These are phyloP conservation scores for Bothrops jararaca DNA, from an alignment of 2,113 vertebrate species.

Conservation along the genomic window DNA sequence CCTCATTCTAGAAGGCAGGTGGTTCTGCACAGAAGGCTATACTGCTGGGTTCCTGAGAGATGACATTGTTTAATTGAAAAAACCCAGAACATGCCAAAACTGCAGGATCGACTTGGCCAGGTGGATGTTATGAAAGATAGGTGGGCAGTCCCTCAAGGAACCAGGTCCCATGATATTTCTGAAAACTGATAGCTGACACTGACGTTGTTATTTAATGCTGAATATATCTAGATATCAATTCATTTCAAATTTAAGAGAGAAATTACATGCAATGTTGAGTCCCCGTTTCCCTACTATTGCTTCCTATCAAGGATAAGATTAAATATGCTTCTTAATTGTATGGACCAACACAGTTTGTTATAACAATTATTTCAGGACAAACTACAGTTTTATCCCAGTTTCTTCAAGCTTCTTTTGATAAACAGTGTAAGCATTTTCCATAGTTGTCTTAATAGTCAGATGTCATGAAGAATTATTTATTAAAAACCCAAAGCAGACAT, in stretches of 20 bases:
- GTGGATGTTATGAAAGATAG: no score
- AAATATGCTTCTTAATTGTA: background rate
- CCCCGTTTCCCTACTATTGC: no score
- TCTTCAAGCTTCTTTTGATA: background rate
- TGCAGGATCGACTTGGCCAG: no score
- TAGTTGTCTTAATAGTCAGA: background rate
- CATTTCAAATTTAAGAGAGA: background rate
- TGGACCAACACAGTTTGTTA: background rate
- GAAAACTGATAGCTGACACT: background rate
- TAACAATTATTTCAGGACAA: background rate
- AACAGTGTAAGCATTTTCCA: background rate
- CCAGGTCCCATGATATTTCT: no score
- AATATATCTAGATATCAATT: background rate
- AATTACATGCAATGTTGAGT: background rate
- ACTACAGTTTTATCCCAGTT: background rate
- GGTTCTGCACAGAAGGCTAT: no score
- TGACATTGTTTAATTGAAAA: no score
- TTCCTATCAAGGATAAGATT: background rate
- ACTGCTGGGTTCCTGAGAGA: no score
- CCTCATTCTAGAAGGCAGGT: no score
- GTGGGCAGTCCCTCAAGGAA: no score
- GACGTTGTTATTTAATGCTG: background rate
- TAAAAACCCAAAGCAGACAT: background rate
- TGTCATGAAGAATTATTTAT: background rate
- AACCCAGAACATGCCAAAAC: no score